A percentile compares a stretch with the other conserved stretches of the same genome.
phyloP scores from a whole-genome alignment of 2,113 vertebrate species.

The Promerops cafer region DNA sequence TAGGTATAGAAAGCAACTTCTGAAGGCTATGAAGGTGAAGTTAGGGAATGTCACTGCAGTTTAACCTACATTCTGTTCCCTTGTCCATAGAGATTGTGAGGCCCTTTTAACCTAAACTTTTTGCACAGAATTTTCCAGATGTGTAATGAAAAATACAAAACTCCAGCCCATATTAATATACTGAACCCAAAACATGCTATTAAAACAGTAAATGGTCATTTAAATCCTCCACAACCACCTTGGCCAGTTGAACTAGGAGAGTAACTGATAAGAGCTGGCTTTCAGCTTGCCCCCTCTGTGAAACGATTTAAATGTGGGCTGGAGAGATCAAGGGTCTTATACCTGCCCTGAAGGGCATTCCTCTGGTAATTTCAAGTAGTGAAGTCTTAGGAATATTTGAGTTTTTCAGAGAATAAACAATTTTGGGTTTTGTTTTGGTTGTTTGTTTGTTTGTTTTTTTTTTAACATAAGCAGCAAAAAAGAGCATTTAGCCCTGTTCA shows the following conservation, averaged over 20 bases:
- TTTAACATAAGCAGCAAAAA: not conserved
- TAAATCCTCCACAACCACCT: not conserved
- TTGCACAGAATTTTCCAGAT: not conserved
- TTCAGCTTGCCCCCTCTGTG: not conserved
- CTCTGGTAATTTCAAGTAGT: not conserved
- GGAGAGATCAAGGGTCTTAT: not conserved
- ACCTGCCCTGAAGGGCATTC: not conserved
- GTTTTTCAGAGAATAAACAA: not conserved
- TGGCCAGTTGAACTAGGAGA: not conserved
- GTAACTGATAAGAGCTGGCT: not conserved
- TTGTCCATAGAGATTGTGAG: not conserved
- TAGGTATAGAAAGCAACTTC: not conserved
- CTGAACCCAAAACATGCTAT: not conserved
- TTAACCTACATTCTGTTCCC: not conserved
- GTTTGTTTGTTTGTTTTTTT: not conserved
- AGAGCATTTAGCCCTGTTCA: not conserved
- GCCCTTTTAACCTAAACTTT: not conserved
- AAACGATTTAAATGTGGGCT: rapidly evolving
- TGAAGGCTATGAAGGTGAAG: not conserved
- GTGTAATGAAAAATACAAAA: not conserved
- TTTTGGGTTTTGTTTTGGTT: not conserved
- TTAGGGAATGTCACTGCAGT: not conserved
- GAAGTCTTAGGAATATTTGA: not conserved
- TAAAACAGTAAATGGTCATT: not conserved
- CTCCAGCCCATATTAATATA: not conserved